phyloP scores from a whole-genome alignment of 2,113 vertebrate genomes.

The Gavialis gangeticus region DNA sequence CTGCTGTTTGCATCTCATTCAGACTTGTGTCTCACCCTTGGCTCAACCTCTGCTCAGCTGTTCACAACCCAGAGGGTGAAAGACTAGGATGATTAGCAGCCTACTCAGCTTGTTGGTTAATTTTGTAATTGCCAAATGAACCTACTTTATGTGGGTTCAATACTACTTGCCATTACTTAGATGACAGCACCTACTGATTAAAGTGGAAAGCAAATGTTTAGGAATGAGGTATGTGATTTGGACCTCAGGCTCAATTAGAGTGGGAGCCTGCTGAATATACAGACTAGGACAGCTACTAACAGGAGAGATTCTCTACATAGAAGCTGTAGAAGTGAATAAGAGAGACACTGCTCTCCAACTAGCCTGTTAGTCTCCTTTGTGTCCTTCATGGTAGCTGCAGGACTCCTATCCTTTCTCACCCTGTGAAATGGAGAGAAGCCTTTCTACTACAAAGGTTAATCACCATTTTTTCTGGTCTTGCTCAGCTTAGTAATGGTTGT shows the following conservation, averaged over 20 bases:
- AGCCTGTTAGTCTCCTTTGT: neutral
- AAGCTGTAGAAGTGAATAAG: neutral
- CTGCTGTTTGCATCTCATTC: no score
- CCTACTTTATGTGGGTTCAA: no score
- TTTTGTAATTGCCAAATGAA: no score
- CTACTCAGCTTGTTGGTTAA: no score
- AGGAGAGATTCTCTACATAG: neutral
- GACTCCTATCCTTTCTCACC: neutral
- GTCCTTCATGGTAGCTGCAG: neutral
- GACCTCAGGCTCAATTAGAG: neutral
- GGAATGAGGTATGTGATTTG: neutral
- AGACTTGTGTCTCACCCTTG: no score
- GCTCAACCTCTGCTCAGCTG: no score
- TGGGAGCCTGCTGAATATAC: neutral
- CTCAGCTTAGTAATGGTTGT: neutral
- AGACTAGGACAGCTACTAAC: neutral
- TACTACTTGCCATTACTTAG: no score
- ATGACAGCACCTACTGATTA: neutral
- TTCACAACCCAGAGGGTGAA: no score
- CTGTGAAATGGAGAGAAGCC: neutral
- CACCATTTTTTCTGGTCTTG: neutral
- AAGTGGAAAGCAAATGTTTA: neutral
- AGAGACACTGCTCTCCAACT: neutral
- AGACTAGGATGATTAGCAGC: no score
- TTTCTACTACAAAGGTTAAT: neutral